Evolutionary conservation across 2,888 invertebrate genomes (phyloP), one percentile per base, ranked within the genome.

Genomic region (Philopedon plagiatum): DNA sequence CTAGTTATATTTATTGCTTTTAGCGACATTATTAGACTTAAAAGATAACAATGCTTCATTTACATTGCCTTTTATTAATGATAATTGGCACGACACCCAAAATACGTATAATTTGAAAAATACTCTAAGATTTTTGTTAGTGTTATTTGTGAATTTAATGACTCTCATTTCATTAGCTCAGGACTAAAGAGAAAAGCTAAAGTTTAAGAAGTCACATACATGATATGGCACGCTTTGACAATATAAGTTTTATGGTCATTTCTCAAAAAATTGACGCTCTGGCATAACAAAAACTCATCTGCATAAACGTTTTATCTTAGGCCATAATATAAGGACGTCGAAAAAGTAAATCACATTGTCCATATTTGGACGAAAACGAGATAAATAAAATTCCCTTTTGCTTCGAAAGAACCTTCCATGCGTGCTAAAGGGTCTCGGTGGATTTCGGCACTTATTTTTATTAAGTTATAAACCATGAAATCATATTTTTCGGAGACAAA

Each of bases 391-490:
- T 54, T 62, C 57, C 51, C 37, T 44, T 54, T 37, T 61, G 19
- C 62, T 34, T 26, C 71, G 41, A 71, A 66, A 72, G 67, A 73
- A 61, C 15, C 60, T 46, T 32, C 51, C 60, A 69, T 61, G 73
- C 60, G 65, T 73, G 73, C 29, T 46, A 56, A 44, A 57, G 66
- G 71, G 66, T 37, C 72, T 62, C 66, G 11, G 18, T 57, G 67
- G 67, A 23, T 57, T 61, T 66, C 62, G 46, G 49, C 66, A 71
- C 74, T 67, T 68, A 75, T 75, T 73, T 67, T 67, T 70, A 75
- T 71, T 73, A 67, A 74, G 75, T 75, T 57, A 70, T 71, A 67
- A 49, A 74, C 75, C 79, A 76, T 76, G 68, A 79, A 79, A 79
- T 78, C 77, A 74, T 76, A 75, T 76, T 77, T 62, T 69, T 44